Base-by-base conservation (phyloP, 1,140 invertebrate genomes). In the Pararge aegeria region DNA sequence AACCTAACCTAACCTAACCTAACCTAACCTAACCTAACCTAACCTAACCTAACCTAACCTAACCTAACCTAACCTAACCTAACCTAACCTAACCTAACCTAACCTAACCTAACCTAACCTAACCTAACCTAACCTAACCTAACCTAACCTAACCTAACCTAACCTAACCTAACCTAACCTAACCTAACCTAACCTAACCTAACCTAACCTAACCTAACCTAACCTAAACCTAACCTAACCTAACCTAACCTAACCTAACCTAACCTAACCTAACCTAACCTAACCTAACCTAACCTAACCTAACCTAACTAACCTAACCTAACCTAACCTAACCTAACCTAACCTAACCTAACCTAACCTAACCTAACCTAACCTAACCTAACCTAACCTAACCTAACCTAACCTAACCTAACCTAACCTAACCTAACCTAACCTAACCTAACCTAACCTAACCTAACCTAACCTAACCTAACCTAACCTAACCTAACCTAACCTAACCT, bases 141-240 rank as follows among this genome's bases (percentile, higher is more conserved):
- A 24, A 24, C 24, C 24, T 24, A 38, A 38, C 37, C 37, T 38
- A 38, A 38, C 37, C 61, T 64, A 64, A 64, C 66, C 61, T 64
- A 68, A 64, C 66, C 61, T 64, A 68, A 64, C 66, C 57, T 61
- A 68, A 64, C 66, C 61, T 64, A 68, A 68, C 66, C 66, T 64
- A 64, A 68, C 66, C 66, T 68, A 68, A 64, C 66, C 66, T 68
- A 68, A 64, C 66, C 66, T 68, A 68, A 68, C 66, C 66, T 64
- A 68, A 64, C 66, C 65, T 68, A 64, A 68, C 66, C 66, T 61
- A 68, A 64, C 66, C 61, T 68, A 64, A 61, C 37, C 37, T 38
- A 38, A 38, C 37, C 37, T 38, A 24, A 38, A 38, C 37, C 15
- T 13, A 38, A n/a, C 37, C 15, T 13, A 38, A n/a, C 37, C 15